phyloP scores from a whole-genome alignment of 2,888 invertebrate species.

The Pterostichus madidus region DNA sequence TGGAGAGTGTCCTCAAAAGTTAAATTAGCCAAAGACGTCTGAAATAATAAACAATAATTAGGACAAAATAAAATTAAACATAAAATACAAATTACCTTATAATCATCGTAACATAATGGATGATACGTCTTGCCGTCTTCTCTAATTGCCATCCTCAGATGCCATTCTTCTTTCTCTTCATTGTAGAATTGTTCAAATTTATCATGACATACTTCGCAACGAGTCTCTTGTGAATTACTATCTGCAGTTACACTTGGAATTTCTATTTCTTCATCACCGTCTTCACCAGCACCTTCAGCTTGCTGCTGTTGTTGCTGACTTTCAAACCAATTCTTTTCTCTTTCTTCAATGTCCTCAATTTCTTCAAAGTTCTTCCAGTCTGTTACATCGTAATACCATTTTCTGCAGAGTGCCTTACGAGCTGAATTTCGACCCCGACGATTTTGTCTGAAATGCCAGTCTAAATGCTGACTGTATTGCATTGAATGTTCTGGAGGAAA shows the following conservation, averaged over 20 bases:
- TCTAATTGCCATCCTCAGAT: conserved; percentile 89
- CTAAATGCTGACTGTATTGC: conserved; percentile 96
- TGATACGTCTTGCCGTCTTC: conserved; percentile 90
- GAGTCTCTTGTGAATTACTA: conserved; percentile 81
- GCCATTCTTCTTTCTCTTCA: conserved; percentile 99
- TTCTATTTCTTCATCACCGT: conserved; percentile 81
- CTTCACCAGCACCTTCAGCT: conserved; percentile 80
- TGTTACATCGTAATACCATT: conserved; percentile 93
- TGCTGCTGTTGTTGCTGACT: conserved; percentile 81
- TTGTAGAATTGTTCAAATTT: conserved; percentile 97
- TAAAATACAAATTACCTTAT: conserved; percentile 81
- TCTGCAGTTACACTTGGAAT: conserved; percentile 86
- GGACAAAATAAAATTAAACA: conserved; percentile 62
- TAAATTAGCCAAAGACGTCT: conserved; percentile 74
- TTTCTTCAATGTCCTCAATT: conserved; percentile 93
- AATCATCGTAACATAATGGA: conserved; percentile 93
- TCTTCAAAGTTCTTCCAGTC: conserved; percentile 98
- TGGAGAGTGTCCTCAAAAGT: conserved; percentile 69
- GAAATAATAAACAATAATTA: conserved; percentile 62
- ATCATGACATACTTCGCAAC: conserved; percentile 95
- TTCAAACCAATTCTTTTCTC: conserved; percentile 94
- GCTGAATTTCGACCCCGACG: conserved; percentile 91
- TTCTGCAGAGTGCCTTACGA: conserved; percentile 89
- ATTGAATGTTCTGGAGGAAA: conserved; percentile 94
- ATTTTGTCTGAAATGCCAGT: conserved; percentile 99